Evolutionary conservation across 1,140 invertebrate genomes (phyloP), one percentile per base, ranked within the genome.

Genomic region (Diplogasteroides magnus): DNA sequence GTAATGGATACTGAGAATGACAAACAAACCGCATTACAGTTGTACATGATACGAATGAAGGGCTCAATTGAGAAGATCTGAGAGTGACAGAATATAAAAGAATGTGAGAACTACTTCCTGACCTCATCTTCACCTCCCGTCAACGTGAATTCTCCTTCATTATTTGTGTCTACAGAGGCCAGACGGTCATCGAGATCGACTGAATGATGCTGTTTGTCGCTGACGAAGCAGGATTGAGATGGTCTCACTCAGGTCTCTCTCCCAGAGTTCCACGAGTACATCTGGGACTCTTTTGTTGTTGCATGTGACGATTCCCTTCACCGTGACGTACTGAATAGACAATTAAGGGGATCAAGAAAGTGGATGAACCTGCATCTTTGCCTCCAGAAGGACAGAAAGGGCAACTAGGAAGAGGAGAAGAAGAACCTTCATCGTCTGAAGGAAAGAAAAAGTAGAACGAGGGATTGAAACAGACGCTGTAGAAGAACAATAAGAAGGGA

Each of bases 181-280:
- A 48, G 37, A 6, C 19, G 6, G 37, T 48, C 37, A 19, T 48
- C 19, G 37, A 19, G 37, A 19, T 48, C 37, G 37, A 48, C 37
- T 48, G 37, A 6, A 48, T 11, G 19, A 19, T 11, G 6, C 37
- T 11, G 19, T 11, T 11, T 6, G 19, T 19, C 37, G 19, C 6
- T 11, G 37, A 48, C 19, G n/a, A n/a, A n/a, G n/a, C 37, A 48
- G 19, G 19, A 19, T 48, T 19, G 6, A 48, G 19, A 48, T 48
- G 11, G 31, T 67, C 65, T 67, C 25, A 72, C 70, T 58, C 27
- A 64, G 67, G 56, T 72, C 70, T 64, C 67, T 72, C 57, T 72
- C 70, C 23, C 67, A 72, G 58, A 72, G 70, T 61, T 72, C 58
- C 28, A 72, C 64, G 23, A 67, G 32, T 25, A 65, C 70, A 37